A percentile compares a stretch with the other conserved stretches of the same genome.
Evolutionary conservation across 2,113 vertebrate species (phyloP).

Genomic region (Limanda limanda): DNA sequence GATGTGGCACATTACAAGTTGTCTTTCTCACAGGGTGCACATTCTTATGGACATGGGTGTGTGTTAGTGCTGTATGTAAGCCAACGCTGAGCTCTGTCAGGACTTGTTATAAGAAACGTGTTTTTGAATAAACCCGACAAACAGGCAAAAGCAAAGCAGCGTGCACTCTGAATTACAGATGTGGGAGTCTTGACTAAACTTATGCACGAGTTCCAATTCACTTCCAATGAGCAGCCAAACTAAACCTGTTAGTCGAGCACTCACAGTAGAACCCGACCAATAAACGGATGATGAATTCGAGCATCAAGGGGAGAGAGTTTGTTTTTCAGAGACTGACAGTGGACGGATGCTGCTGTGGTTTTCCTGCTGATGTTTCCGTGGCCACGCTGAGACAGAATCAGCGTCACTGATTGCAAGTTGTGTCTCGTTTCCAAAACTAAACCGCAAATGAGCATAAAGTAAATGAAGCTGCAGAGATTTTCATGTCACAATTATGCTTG

Average conservation of each 20-base stretch:
- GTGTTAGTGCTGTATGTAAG: constrained; percentile 24
- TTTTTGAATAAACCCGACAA: constrained; percentile 15
- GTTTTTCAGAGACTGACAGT: background rate
- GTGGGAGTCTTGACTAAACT: background rate
- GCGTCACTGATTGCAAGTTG: background rate
- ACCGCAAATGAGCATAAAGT: background rate
- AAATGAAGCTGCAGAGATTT: constrained; percentile 1
- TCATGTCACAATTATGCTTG: background rate
- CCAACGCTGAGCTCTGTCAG: constrained; percentile 26
- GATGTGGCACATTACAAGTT: background rate
- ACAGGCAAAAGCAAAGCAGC: background rate
- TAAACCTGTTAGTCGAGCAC: background rate
- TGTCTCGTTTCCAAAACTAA: background rate
- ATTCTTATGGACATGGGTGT: constrained; percentile 14
- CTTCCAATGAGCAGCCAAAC: background rate
- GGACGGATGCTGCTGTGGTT: constrained; percentile 9
- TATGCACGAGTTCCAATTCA: background rate
- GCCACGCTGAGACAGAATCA: background rate
- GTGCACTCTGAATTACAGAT: background rate
- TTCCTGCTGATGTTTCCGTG: constrained; percentile 6
- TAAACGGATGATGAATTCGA: background rate
- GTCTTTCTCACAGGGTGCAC: background rate
- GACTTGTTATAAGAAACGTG: constrained; percentile 28
- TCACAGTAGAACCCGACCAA: background rate
- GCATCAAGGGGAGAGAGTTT: background rate